These are phyloP conservation scores for Megalops cyprinoides DNA, from an alignment of 2,797 vertebrate species.

Conservation along the genomic window DNA sequence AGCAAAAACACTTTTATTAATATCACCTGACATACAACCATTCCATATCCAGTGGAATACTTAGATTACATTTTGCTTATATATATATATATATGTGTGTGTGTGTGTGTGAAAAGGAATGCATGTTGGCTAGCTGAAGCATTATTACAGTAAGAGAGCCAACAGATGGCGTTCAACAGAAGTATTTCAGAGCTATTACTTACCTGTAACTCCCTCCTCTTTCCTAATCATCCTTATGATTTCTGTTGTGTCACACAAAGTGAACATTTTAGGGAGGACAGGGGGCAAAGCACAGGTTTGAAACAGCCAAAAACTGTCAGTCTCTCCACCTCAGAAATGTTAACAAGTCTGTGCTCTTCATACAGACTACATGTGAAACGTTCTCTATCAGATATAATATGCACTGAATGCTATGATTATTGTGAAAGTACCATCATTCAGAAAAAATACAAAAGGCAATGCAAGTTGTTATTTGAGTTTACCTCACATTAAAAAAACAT, in stretches of 20 bases:
- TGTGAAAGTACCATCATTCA: constrained; percentile 10
- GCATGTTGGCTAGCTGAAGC: neutral
- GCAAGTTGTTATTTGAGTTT: neutral
- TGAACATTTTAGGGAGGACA: constrained; percentile 39
- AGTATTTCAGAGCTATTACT: neutral
- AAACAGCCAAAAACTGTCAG: neutral
- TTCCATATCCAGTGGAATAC: neutral
- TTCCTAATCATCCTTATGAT: neutral
- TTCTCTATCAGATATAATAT: constrained; percentile 1
- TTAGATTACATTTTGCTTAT: too few species aligned
- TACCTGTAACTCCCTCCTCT: neutral
- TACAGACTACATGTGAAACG: neutral
- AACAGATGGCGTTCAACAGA: neutral
- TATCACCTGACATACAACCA: neutral
- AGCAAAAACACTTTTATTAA: neutral
- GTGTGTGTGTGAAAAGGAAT: neutral
- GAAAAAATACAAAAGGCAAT: constrained; percentile 19
- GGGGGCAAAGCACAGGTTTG: neutral
- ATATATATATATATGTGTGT: too few species aligned
- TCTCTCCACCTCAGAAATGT: neutral
- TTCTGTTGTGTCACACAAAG: neutral
- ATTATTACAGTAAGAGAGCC: neutral
- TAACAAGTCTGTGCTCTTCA: neutral
- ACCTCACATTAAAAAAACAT: constrained; percentile 15
- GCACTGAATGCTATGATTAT: neutral